Percentiles rank a stretch among this genome's conserved stretches.
Conservation (phyloP, 2,888 invertebrate species). For the Cephus pulcher region DNA sequence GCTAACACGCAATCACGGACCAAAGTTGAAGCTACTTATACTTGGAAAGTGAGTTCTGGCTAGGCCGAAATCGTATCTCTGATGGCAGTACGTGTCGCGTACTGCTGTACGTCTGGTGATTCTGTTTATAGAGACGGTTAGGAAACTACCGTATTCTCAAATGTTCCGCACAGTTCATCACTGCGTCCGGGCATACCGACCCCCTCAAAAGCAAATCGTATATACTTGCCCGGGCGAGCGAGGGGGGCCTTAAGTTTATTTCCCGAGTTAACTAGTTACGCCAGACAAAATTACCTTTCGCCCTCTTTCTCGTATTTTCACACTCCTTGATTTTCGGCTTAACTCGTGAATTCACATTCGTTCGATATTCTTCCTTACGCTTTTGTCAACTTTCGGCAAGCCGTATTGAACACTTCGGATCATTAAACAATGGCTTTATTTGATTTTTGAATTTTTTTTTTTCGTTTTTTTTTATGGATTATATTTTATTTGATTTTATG, state of each 20-base stretch:
- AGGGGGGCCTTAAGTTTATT: neutral
- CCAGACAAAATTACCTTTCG: neutral
- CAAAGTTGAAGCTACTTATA: constrained; percentile 4
- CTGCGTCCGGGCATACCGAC: neutral
- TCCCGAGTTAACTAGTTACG: neutral
- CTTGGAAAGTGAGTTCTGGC: constrained; percentile 4
- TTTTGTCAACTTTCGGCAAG: neutral
- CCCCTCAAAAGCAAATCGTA: neutral
- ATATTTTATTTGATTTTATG: neutral
- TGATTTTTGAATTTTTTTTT: neutral
- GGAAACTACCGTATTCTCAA: neutral
- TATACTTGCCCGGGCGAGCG: neutral
- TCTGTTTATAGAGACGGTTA: neutral
- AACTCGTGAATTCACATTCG: neutral
- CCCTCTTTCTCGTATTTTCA: neutral
- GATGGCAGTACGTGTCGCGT: neutral
- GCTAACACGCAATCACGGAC: neutral
- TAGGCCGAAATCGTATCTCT: constrained; percentile 27
- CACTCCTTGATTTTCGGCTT: neutral
- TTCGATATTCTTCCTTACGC: neutral
- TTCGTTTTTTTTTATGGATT: neutral
- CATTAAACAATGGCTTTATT: neutral
- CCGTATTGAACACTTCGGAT: neutral
- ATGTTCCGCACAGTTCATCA: neutral
- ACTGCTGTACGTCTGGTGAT: neutral